A percentile compares a stretch with the other conserved stretches of the same genome.
Evolutionary conservation across 2,113 vertebrate species (phyloP).

Genomic region (Notarius lentiginosus): DNA sequence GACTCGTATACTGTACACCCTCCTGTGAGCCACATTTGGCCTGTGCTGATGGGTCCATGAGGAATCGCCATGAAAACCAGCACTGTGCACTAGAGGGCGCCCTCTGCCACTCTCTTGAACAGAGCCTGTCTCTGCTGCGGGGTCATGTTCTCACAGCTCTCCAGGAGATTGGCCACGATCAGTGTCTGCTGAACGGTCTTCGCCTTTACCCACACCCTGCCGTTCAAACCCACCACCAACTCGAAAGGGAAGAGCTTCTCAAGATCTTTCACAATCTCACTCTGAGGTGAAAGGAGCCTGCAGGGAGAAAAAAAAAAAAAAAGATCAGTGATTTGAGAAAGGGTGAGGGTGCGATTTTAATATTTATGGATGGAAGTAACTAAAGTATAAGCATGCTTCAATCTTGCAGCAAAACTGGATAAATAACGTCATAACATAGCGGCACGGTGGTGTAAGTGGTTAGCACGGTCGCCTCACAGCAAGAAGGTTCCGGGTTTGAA

Average conservation of each 20-base stretch:
- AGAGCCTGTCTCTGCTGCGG: conserved; percentile 80
- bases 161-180: conserved; percentile 87
- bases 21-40: background rate
- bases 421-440: background rate
- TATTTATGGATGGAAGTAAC: background rate
- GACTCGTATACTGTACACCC: background rate
- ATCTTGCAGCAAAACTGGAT: background rate
- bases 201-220: conserved; percentile 89
- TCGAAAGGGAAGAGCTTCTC: conserved; percentile 87
- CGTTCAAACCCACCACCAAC: conserved; percentile 90
- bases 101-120: conserved; percentile 77
- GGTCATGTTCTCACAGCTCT: conserved; percentile 90
- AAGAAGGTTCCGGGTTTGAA: no score
- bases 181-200: conserved; percentile 85
- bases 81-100: conserved; percentile 56
- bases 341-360: background rate
- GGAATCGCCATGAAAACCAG: background rate
- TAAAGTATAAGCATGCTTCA: background rate
- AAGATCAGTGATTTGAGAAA: background rate
- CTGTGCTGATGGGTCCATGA: no score
- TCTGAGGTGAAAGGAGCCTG: conserved; percentile 84
- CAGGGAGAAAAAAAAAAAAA: conserved; percentile 17
- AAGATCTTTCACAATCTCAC: conserved; percentile 82
- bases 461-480: no score
- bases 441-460: no score